Evolutionary conservation across 2,797 vertebrate species (phyloP).

Genomic region (Salarias fasciatus): DNA sequence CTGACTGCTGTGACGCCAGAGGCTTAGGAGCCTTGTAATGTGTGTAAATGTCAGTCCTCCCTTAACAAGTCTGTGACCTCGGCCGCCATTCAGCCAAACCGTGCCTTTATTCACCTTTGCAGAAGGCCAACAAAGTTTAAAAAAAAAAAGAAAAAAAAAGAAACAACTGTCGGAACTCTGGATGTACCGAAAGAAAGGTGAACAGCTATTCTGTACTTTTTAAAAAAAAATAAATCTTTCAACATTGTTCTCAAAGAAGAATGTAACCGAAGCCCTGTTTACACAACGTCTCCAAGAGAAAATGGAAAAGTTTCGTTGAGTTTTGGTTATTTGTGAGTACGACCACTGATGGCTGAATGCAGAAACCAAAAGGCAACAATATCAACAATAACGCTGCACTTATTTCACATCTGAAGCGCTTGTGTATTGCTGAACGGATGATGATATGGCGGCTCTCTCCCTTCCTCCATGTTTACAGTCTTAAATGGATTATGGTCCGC

Average conservation of each 20-base stretch:
- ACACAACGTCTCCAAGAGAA: no score
- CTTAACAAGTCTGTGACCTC: conserved; percentile 44
- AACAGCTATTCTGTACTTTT: no score
- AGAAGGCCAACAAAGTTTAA: conserved; percentile 8
- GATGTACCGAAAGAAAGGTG: not conserved
- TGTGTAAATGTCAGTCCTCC: conserved; percentile 60
- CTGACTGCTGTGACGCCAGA: conserved; percentile 42
- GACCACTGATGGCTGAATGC: no score
- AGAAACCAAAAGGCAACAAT: conserved; percentile 1
- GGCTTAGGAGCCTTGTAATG: conserved; percentile 25
- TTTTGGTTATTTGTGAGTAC: no score
- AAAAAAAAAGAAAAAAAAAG: conserved; percentile 39
- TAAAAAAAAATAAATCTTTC: no score
- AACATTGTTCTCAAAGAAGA: no score
- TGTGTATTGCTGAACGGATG: conserved; percentile 56
- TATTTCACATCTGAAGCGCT: conserved; percentile 29
- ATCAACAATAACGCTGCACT: conserved; percentile 19
- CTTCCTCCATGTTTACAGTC: conserved; percentile 73
- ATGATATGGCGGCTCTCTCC: conserved; percentile 56
- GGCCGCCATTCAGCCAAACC: conserved; percentile 23
- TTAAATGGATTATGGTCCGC: conserved; percentile 81
- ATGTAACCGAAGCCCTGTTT: no score
- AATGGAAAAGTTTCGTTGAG: no score
- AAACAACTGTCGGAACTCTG: conserved; percentile 7
- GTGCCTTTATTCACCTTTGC: conserved; percentile 33